These are phyloP conservation scores for Acronicta alni DNA, from an alignment of 2,888 invertebrate genomes.

Conservation along the genomic window DNA sequence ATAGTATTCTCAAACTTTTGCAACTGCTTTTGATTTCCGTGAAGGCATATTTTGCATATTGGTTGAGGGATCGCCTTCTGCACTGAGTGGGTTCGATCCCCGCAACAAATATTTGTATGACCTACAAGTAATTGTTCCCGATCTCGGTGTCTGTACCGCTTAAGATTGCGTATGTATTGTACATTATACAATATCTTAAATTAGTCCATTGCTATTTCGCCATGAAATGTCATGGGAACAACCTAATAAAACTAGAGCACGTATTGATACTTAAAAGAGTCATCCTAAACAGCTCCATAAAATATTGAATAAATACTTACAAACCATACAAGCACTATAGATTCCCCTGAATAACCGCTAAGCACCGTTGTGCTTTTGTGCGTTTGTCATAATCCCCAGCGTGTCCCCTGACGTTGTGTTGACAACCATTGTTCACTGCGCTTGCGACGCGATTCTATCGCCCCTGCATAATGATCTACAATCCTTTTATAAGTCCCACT, in stretches of 20 bases:
- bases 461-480: conserved; percentile 57
- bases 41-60: too few species aligned
- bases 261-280: conserved; percentile 12
- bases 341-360: conserved; percentile 61
- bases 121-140: too few species aligned
- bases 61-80: too few species aligned
- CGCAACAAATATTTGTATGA: too few species aligned
- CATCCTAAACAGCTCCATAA: conserved; percentile 14
- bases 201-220: too few species aligned
- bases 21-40: too few species aligned
- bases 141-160: too few species aligned
- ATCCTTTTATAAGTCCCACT: conserved; percentile 55
- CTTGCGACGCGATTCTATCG: conserved; percentile 62
- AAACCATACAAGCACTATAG: conserved; percentile 22
- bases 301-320: conserved; percentile 30
- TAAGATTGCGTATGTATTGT: too few species aligned
- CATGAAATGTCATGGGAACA: too few species aligned
- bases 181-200: too few species aligned
- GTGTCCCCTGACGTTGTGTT: conserved; percentile 69
- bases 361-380: conserved; percentile 74
- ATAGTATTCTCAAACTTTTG: too few species aligned
- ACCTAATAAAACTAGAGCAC: background rate
- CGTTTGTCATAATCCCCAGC: conserved; percentile 66
- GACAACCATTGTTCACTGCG: conserved; percentile 77
- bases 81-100: too few species aligned